Evolutionary conservation across 2,888 invertebrate species (phyloP), one percentile per base, ranked within the genome.

Genomic region (Cerceris ruficornis): DNA sequence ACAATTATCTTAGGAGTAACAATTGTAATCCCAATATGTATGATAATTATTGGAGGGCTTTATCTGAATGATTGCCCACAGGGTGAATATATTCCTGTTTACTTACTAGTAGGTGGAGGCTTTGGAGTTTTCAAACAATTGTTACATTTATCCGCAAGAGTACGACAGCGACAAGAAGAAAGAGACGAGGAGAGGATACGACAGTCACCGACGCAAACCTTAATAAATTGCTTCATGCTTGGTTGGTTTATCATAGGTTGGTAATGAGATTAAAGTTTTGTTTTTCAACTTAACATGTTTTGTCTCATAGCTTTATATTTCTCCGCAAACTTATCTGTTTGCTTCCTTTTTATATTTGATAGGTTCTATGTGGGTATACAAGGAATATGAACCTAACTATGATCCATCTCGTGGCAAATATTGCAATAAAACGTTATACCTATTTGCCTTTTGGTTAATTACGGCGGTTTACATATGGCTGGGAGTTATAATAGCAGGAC

Each of bases 351-450:
- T 84, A 43, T 91, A 89, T 41, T 65, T 11, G 7, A 15, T 86
- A 95, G 95, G 95, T 75, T 95, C 95, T 66, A 94, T 95, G 73
- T 95, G 95, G 95, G 95, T 95, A 2, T 96, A 95, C 89, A 94
- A 95, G 86, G 94, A 94, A 78, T 94, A 95, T 84, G 93, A 95
- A 88, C 95, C 95, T 64, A 94, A 94, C 86, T 94, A 94, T 86
- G 93, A 94, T 84, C 93, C 93, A 28, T 81, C 91, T 6, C 83
- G 87, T 14, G 93, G 93, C 28, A 91, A 93, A 84, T 95, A 95
- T 90, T 96, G 96, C 91, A 94, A 95, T 88, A 94, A 94, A 88
- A 94, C 94, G n/a, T 91, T 95, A 41, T 95, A 95, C 91, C 92
- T 94, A 85, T 95, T 95, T 88, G 94, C 96, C n/a, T 95, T 95